phyloP scores from a whole-genome alignment of 2,888 invertebrate species.

The Sisyra nigra region DNA sequence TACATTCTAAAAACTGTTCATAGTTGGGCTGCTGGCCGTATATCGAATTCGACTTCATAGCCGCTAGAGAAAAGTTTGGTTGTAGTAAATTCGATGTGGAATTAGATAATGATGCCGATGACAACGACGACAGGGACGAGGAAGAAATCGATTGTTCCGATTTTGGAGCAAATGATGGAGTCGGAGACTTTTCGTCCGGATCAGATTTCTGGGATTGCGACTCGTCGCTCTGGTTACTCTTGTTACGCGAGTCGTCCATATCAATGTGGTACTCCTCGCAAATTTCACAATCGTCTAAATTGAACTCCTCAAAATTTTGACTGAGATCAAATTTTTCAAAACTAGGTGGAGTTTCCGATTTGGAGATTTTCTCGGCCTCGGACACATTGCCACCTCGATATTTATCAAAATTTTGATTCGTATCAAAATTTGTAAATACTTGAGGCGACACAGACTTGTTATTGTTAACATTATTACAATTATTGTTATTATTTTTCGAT shows the following conservation, averaged over 20 bases:
- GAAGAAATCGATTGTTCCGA: too few relatives aligned
- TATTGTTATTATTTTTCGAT: constrained; percentile 1
- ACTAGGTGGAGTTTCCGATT: constrained; percentile 14
- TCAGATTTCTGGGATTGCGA: too few relatives aligned
- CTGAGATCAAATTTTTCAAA: constrained; percentile 49
- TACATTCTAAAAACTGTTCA: constrained; percentile 62
- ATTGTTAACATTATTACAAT: too few relatives aligned
- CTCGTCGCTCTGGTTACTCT: background rate
- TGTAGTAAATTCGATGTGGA: too few relatives aligned
- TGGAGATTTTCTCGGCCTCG: constrained; percentile 7
- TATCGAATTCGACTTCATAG: background rate
- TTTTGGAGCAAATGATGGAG: too few relatives aligned
- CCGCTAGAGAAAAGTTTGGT: too few relatives aligned
- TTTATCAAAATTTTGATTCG: constrained; percentile 24
- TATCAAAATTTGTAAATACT: constrained; percentile 27
- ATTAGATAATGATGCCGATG: too few relatives aligned
- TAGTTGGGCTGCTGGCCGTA: constrained; percentile 31
- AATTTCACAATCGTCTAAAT: constrained; percentile 55
- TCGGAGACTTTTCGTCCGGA: too few relatives aligned
- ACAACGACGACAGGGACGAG: too few relatives aligned
- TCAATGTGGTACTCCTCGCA: constrained; percentile 6
- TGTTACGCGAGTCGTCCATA: background rate
- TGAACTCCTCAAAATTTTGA: constrained; percentile 67
- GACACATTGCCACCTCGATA: constrained; percentile 12
- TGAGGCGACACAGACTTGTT: background rate